Conservation (phyloP, 2,797 vertebrate genomes). For the Cuculus canorus region DNA sequence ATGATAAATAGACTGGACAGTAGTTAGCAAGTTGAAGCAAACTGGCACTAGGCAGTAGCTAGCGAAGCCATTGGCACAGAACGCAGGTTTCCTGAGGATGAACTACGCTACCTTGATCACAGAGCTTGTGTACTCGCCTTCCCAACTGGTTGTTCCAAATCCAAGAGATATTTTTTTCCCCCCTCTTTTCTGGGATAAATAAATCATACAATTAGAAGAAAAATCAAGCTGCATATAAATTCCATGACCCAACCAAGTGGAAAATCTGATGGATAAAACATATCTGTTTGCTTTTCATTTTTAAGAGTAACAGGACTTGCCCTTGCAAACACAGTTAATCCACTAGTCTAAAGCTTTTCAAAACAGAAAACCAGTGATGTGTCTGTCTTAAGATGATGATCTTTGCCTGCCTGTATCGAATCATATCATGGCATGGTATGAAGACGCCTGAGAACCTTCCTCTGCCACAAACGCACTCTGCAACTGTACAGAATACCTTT, state of each 20-base stretch:
- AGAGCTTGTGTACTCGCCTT: not conserved
- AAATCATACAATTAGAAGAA: slow-evolving; percentile 15
- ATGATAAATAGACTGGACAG: slow-evolving; percentile 34
- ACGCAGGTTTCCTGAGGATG: not conserved
- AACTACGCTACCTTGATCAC: not conserved
- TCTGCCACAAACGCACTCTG: not conserved
- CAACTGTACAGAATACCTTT: not conserved
- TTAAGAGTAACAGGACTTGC: not conserved
- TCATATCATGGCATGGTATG: not conserved
- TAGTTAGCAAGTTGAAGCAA: not conserved
- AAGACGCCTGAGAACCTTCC: not conserved
- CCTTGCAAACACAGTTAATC: not conserved
- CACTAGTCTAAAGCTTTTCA: not conserved
- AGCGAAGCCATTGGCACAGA: not conserved
- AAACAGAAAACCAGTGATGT: not conserved
- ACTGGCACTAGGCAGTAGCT: not conserved
- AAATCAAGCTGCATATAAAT: not conserved
- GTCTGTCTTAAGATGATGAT: not conserved
- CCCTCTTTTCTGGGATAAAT: slow-evolving; percentile 6
- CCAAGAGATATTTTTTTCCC: not conserved
- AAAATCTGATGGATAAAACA: not conserved
- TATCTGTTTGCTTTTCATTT: not conserved
- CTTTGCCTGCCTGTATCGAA: not conserved
- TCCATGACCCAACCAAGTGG: not conserved
- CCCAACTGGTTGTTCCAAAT: slow-evolving; percentile 20